phyloP scores from a whole-genome alignment of 2,113 vertebrate species.

The Isurus oxyrinchus region DNA sequence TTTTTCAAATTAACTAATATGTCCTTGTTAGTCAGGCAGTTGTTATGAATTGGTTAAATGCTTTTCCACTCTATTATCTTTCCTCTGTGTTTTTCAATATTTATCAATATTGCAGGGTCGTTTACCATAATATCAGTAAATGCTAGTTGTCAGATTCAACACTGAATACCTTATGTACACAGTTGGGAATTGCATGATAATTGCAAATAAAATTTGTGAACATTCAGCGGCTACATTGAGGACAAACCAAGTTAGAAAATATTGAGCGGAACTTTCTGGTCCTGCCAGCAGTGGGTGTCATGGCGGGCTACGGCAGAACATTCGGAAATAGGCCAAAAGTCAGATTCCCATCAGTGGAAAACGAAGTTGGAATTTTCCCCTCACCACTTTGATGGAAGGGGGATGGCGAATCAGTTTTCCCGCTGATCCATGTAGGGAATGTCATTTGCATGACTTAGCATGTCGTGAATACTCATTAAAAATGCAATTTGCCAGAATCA shows the following conservation, averaged over 20 bases:
- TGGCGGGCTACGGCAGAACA: no score
- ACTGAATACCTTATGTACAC: conserved; percentile 28
- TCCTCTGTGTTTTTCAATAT: conserved; percentile 20
- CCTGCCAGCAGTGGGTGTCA: no score
- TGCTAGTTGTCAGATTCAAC: conserved; percentile 19
- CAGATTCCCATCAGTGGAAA: no score
- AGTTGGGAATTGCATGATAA: conserved; percentile 34
- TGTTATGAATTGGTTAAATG: conserved; percentile 5
- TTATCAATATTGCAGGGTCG: conserved; percentile 24
- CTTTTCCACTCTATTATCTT: not conserved
- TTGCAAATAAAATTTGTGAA: conserved; percentile 29
- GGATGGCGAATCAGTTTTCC: no score
- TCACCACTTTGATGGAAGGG: no score
- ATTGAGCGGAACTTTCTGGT: no score
- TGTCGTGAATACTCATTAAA: no score
- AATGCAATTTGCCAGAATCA: no score
- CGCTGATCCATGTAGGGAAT: no score
- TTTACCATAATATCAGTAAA: conserved; percentile 14
- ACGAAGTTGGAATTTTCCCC: no score
- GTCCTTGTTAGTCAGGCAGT: not conserved
- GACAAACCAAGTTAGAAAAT: not conserved
- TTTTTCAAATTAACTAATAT: not conserved
- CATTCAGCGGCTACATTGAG: not conserved
- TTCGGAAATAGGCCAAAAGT: no score
- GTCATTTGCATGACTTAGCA: no score